Percentiles rank a stretch among this genome's conserved stretches.
These are phyloP conservation scores for Drosophila suboccidentalis DNA, from an alignment of 2,888 invertebrate genomes.

Conservation along the genomic window DNA sequence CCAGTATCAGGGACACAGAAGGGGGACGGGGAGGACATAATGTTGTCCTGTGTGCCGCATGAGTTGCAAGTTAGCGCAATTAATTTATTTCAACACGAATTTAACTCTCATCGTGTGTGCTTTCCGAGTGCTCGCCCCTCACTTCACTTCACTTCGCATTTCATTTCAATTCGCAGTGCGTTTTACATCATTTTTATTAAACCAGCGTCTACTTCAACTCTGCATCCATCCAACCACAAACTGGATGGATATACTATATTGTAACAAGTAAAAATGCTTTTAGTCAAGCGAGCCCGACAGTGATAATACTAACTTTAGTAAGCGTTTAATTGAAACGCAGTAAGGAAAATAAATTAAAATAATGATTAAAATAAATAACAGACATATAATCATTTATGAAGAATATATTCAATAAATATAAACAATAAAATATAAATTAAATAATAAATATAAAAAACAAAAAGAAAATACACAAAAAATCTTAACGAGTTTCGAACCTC, in stretches of 20 bases:
- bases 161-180: conserved; percentile 50
- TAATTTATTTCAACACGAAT: conserved; percentile 81
- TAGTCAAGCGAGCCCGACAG: background rate
- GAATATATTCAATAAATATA: no score
- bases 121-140: conserved; percentile 56
- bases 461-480: background rate
- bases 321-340: background rate
- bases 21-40: background rate
- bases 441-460: background rate
- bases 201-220: conserved; percentile 11
- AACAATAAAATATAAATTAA: background rate
- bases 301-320: background rate
- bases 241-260: background rate
- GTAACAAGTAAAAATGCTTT: background rate
- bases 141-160: conserved; percentile 47
- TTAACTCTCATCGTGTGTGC: conserved; percentile 77
- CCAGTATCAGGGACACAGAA: conserved; percentile 35
- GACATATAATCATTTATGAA: no score
- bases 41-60: conserved; percentile 65
- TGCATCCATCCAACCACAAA: background rate
- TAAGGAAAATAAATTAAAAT: background rate
- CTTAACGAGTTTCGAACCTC: no score
- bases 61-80: conserved; percentile 82
- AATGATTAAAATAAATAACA: background rate
- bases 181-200: conserved; percentile 74